Evolutionary conservation across 2,797 vertebrate species (phyloP).

Genomic region (Echeneis naucrates): DNA sequence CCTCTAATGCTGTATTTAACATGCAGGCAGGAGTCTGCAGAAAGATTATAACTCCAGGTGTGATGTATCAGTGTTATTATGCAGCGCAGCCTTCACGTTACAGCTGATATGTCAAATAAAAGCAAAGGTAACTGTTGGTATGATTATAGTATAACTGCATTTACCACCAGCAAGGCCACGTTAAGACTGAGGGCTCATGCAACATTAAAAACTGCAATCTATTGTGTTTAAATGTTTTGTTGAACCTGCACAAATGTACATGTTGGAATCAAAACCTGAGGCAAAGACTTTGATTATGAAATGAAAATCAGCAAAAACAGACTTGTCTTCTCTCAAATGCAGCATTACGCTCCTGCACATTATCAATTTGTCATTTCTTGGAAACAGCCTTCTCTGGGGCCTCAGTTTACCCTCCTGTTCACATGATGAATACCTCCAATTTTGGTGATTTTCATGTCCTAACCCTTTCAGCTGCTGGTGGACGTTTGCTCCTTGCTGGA

Average conservation of each 20-base stretch:
- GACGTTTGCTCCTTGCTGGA: too few species aligned
- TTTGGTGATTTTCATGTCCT: not conserved
- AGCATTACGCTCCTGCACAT: constrained; percentile 35
- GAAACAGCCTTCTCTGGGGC: not conserved
- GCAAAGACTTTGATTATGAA: not conserved
- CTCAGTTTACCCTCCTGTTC: not conserved
- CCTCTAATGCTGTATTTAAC: constrained; percentile 23
- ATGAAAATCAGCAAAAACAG: not conserved
- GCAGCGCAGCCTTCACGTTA: not conserved
- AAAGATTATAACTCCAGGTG: not conserved
- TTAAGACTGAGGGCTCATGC: not conserved
- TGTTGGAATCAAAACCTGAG: not conserved
- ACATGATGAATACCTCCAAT: not conserved
- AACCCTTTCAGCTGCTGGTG: not conserved
- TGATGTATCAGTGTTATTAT: not conserved
- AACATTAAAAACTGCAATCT: not conserved
- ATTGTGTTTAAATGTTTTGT: not conserved
- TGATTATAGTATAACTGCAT: not conserved
- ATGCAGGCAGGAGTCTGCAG: not conserved
- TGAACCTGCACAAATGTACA: not conserved
- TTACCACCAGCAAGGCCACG: too few species aligned
- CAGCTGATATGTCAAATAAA: not conserved
- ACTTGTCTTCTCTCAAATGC: constrained; percentile 13
- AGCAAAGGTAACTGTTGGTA: not conserved
- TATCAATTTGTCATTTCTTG: constrained; percentile 3